Conservation (phyloP, 2,797 vertebrate species). For the Siniperca scherzeri region DNA sequence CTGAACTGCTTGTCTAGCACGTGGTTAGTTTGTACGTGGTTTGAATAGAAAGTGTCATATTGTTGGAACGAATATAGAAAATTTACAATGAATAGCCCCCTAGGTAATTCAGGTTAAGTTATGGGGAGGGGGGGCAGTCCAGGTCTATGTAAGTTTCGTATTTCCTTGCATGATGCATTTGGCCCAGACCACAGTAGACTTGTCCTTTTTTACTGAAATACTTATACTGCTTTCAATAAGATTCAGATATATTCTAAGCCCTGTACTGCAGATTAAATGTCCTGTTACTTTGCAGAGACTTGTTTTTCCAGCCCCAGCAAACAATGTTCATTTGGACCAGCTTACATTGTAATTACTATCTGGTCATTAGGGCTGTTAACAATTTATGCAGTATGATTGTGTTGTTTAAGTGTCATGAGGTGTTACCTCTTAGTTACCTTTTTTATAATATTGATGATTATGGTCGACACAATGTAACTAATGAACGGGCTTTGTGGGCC, state of each 20-base stretch:
- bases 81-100: not conserved
- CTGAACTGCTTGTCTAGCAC: slow-evolving; percentile 13
- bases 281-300: slow-evolving; percentile 61
- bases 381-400: slow-evolving; percentile 75
- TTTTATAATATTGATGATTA: slow-evolving; percentile 63
- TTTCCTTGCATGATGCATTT: slow-evolving; percentile 76
- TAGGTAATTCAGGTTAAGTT: not conserved
- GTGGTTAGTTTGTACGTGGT: slow-evolving; percentile 28
- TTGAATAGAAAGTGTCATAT: slow-evolving; percentile 5
- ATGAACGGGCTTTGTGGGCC: slow-evolving; percentile 85
- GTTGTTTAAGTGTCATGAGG: slow-evolving; percentile 79
- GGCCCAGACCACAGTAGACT: slow-evolving; percentile 46
- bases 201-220: slow-evolving; percentile 19
- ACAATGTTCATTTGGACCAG: slow-evolving; percentile 78
- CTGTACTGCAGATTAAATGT: slow-evolving; percentile 48
- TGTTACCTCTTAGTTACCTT: slow-evolving; percentile 72
- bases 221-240: too few species aligned
- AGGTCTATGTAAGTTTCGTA: slow-evolving; percentile 41
- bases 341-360: slow-evolving; percentile 72
- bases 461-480: slow-evolving; percentile 84
- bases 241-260: slow-evolving; percentile 1
- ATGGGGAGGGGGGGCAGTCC: slow-evolving; percentile 9
- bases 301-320: slow-evolving; percentile 70
- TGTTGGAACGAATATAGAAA: not conserved
- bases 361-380: slow-evolving; percentile 75